Base-by-base conservation (phyloP, 1,140 invertebrate genomes). In the Drosophila murphyi region DNA sequence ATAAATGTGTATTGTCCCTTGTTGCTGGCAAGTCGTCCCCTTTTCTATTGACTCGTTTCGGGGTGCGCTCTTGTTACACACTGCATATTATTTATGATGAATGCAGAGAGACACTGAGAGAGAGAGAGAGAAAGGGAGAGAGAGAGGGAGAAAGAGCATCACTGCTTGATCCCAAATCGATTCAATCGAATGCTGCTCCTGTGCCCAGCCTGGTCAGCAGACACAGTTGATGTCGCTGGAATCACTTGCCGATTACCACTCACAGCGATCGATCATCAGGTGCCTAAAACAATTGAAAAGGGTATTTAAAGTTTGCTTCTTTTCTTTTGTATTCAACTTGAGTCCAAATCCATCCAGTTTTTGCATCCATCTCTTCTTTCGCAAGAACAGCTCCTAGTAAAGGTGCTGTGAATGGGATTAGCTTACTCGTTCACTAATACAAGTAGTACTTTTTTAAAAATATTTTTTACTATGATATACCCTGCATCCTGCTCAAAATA, bases 41-140 rank as follows among this genome's bases (percentile, higher is more conserved):
- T 45, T 52, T 43, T 57, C 29, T 37, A 45, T 39, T 35, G 55
- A 63, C 64, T 10, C 51, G 69, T 65, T 72, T 65, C 34, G 69
- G 61, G 61, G 61, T 72, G 52, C 62, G 61, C 69, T 57, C 61
- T 72, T 64, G 45, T 72, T 72, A 72, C 69, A 45, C 34, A 43
- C 39, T 43, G 39, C 39, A 43, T 43, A 43, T 43, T 43, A 43
- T 43, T 43, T 43, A 43, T 43, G 39, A 39, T n/a, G n/a, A 43
- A 43, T 43, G 4, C 2, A 20, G 20, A 20, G 20, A 20, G 20
- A 20, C 20, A 20, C 20, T 20, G 20, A 0, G 20, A 41, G 7
- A 3, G 39, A 41, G 10, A 20, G 20, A 20, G 20, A n/a, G 35
- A 8, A 8, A 12, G 51, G 12, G 62, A 3, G 7, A 41, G 7